Evolutionary conservation across 1,140 invertebrate genomes (phyloP), one percentile per base, ranked within the genome.

Genomic region (Coptotermes formosanus): DNA sequence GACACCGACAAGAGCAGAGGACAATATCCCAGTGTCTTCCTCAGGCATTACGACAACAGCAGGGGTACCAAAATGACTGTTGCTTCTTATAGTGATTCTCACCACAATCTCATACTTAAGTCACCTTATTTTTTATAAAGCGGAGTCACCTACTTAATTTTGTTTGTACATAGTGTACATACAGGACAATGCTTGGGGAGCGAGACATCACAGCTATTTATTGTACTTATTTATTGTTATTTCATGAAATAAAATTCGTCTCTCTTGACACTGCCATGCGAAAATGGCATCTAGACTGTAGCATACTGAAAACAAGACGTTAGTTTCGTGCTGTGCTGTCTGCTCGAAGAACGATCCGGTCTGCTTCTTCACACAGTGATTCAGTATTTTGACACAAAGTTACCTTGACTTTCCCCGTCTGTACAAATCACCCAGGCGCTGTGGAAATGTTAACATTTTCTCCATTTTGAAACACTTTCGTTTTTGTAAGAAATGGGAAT

Each of bases 91-190:
- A 21, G 59, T 64, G 59, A 3, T n/a, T n/a, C 59, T 21, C 0
- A 19, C 25, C 59, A 8, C 8, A 30, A 30, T 9, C n/a, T 75
- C 64, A 30, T 30, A 75, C 64, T 75, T 75, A 75, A n/a, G 64
- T 75, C 9, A 75, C 64, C n/a, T 75, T 16, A 75, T 25, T 75
- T n/a, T 75, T 75, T 75, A 75, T 75, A 30, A 30, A 6, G 25
- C n/a, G 64, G 25, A 75, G 64, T 7, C 2, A 75, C 25, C 25
- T 38, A 38, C 38, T n/a, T 30, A 30, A 30, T 75, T n/a, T 21
- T 75, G 64, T 25, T 75, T 75, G 25, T 75, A 75, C 64, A 75
- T 75, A 75, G 64, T 75, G 64, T 75, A 75, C 64, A 75, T 75
- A 75, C 7, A 30, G 25, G n/a, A 75, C 25, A 75, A n/a, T 30